These are phyloP conservation scores for Petrolisthes manimaculis DNA, from an alignment of 2,888 invertebrate genomes.

Conservation along the genomic window DNA sequence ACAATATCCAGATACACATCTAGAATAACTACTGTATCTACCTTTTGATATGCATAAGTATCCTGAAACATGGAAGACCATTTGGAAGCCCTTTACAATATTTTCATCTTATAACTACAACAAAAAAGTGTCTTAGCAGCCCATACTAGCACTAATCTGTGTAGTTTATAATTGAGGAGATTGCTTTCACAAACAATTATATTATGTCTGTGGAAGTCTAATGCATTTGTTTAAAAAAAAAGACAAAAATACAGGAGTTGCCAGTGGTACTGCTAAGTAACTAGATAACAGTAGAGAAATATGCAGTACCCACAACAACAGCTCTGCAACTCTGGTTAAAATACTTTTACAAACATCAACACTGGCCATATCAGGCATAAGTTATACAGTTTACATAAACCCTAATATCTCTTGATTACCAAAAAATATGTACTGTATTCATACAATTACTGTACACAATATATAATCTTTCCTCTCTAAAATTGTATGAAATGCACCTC, in stretches of 20 bases:
- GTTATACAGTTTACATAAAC: neutral
- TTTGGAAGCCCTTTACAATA: constrained; percentile 49
- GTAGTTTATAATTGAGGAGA: neutral
- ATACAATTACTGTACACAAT: neutral
- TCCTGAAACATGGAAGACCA: constrained; percentile 56
- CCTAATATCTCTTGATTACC: neutral
- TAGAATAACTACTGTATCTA: constrained; percentile 32
- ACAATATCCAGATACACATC: constrained; percentile 17
- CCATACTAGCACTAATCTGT: constrained; percentile 5
- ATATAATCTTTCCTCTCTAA: neutral
- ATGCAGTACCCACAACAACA: neutral
- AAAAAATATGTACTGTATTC: constrained; percentile 7
- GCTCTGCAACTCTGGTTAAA: constrained; percentile 4
- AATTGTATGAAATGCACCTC: too few species aligned
- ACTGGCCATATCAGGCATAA: constrained; percentile 8
- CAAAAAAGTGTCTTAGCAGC: constrained; percentile 19
- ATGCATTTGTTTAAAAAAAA: neutral
- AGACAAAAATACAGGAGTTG: neutral
- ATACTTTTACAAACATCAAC: constrained; percentile 30
- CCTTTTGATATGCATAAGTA: constrained; percentile 52
- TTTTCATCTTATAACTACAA: constrained; percentile 29
- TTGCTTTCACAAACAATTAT: neutral
- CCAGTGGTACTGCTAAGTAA: neutral
- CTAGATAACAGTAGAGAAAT: constrained; percentile 11
- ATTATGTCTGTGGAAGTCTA: neutral